Base-by-base conservation (phyloP, 2,113 vertebrate species). In the Oriolus oriolus region DNA sequence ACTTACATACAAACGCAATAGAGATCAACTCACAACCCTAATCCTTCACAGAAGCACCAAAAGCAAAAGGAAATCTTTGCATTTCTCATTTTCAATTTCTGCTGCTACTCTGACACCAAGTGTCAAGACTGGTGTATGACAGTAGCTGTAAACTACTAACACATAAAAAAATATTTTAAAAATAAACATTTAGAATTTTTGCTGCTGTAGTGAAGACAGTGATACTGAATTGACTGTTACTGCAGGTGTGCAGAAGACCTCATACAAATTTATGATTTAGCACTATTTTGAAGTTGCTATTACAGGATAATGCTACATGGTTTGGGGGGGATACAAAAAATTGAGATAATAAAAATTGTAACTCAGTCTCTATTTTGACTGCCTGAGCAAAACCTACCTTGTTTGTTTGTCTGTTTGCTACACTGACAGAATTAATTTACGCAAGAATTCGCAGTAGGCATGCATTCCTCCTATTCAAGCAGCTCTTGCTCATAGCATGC, bases 81-180 rank as follows among this genome's bases (percentile, higher is more conserved):
- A 50, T 42, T 61, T 47, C 76, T 69, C 21, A 44, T 87, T 86
- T 90, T 81, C 92, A 45, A 96, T 97, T 96, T 94, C 90, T 96
- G 95, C 82, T 96, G 53, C 77, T 95, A 94, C 89, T 73, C 93
- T 97, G 97, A 97, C 95, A 96, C 96, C 95, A 96, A 96, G 96
- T 44, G 96, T 96, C 76, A 86, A 75, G 76, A 93, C 6, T 87
- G 80, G 93, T 87, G 96, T 88, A 97, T 92, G 53, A 77, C 96
- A 97, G 45, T 73, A 90, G n/a, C 26, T 81, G 23, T 50, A 89
- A 88, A 75, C 68, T 53, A 66, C 22, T 56, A 87, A 53, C 18
- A 80, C 22, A 47, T 28, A 52, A 19, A 56, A 60, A 54, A 26
- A 16, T 3, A 35, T 6, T n/a, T 56, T 10, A 44, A 95, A 90